phyloP scores from a whole-genome alignment of 1,140 invertebrate species.

The Brachionus koreanus region DNA sequence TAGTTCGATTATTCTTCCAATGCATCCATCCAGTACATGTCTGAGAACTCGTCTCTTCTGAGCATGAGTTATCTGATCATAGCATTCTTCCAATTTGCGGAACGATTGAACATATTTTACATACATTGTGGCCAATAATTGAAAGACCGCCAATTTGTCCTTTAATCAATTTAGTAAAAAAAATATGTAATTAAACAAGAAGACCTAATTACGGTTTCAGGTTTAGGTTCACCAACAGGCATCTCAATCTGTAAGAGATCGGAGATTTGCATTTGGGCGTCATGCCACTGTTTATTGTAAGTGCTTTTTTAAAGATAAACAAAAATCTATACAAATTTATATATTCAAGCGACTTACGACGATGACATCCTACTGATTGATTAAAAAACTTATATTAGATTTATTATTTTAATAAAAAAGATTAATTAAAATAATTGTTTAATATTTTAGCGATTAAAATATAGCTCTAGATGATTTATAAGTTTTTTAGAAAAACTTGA shows the following conservation, averaged over 20 bases:
- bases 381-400: not conserved
- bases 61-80: conserved; percentile 85
- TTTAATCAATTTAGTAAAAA: conserved; percentile 46
- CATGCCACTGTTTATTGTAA: conserved; percentile 59
- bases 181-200: not conserved
- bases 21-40: conserved; percentile 71
- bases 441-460: not conserved
- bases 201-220: conserved; percentile 53
- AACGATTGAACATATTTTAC: conserved; percentile 74
- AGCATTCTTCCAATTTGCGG: conserved; percentile 72
- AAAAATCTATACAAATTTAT: not conserved
- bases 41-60: conserved; percentile 78
- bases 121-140: conserved; percentile 62
- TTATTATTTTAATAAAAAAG: not conserved
- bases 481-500: not conserved
- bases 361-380: not conserved
- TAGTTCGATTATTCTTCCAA: conserved; percentile 68
- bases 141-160: conserved; percentile 57
- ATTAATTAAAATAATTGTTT: not conserved
- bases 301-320: not conserved
- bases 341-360: not conserved
- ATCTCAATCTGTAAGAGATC: conserved; percentile 57
- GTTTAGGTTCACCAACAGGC: conserved; percentile 55
- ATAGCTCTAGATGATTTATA: not conserved
- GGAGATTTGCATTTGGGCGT: conserved; percentile 54